Base-by-base conservation (phyloP, 2,797 vertebrate species). In the Enteromius paludinosus region DNA sequence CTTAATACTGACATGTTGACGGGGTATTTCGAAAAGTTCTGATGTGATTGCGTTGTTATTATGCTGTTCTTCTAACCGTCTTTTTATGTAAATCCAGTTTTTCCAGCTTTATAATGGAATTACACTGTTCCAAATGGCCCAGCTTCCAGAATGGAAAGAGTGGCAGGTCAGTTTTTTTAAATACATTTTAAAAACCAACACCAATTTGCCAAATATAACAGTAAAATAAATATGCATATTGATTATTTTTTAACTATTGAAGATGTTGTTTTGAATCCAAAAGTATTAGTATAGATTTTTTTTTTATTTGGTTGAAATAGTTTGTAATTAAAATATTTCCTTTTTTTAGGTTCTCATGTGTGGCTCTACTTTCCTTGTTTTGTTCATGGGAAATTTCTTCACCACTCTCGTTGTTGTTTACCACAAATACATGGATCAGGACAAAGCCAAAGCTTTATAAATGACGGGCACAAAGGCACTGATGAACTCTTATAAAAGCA, bases 91-190 rank as follows among this genome's bases (percentile, higher is more conserved):
- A 59, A 81, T 80, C 3, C 87, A 99, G 98, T 99, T 97, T 90
- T 98, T 96, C 96, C 97, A 99, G 93, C 95, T 99, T 38, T 97
- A 96, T 91, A 99, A 98, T 0, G 95, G 97, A 0, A 18, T 97
- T 56, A 98, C 95, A 0, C 94, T 99, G 49, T 98, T 98, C 91
- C 94, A 81, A 86, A 96, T 99, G 95, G 90, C 94, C 69, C 95
- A 92, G 85, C 96, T 98, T 70, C 97, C 96, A 0, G 91, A 97
- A 71, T 99, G 98, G 90, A 98, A 97, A 92, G 97, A 99, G 89
- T 99, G 98, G 98, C 98, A 99, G 97, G 98, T 98, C 88, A 87
- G 94, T 84, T 33, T 49, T 49, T 52, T 65, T 1, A 52, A n/a
- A 45, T 43, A 61, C 43, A 56, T 2, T 78, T 1, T 43, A 43